Base-by-base conservation (phyloP, 2,888 invertebrate species). In the Ferdinandea cuprea region DNA sequence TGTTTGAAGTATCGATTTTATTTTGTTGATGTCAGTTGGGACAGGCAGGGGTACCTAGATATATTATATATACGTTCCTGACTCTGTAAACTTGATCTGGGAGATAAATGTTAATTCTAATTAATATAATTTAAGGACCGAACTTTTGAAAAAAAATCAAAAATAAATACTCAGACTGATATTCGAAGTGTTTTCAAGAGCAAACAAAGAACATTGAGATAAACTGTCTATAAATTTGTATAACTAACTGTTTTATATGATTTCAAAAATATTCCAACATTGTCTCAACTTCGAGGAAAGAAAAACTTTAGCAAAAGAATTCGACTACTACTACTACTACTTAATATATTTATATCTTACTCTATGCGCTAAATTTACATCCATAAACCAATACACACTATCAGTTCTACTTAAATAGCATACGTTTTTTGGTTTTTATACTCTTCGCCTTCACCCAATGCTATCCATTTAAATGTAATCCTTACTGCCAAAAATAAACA, bases 381-480 rank as follows among this genome's bases (percentile, higher is more conserved):
- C 44, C 48, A 72, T 63, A 72, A 72, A 72, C 65, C 25, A 48
- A 66, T 58, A 66, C 66, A 58, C 58, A 58, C 73, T 56, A 65
- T 65, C 73, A 56, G 73, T 65, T 73, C 46, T 46, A 74, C 65
- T 74, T 74, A 65, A 74, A 40, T 74, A 58, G 56, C 74, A 80
- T 80, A 80, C 68, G 80, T 52, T 69, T 58, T 58, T 1, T 35
- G 3, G 28, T 21, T 48, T 15, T 56, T 35, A 40, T 56, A 37
- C 25, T 46, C 4, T 19, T 56, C 32, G 35, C 4, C 21, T 48
- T 13, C 17, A 15, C n/a, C 37, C 48, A 50, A 56, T 74, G 71
- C 59, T 65, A 81, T 81, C 76, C 65, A 81, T 81, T 81, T 81
- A 77, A 59, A 71, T 65, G 65, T 77, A 81, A 81, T 71, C 77